phyloP scores from a whole-genome alignment of 2,113 vertebrate genomes.

The Hiodon tergisus region DNA sequence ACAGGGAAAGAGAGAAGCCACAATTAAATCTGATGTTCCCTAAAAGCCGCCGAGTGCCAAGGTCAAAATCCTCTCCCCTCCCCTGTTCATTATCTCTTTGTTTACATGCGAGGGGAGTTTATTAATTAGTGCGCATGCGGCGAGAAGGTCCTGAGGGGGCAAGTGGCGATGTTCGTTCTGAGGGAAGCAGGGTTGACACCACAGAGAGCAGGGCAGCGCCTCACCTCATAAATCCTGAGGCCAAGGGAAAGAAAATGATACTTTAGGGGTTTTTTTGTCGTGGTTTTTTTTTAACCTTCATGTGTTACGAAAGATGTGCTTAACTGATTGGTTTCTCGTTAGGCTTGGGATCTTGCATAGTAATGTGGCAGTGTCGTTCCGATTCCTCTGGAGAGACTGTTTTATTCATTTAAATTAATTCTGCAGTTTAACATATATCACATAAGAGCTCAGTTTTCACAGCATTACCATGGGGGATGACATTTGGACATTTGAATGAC shows the following conservation, averaged over 20 bases:
- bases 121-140: not conserved
- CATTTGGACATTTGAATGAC: not conserved
- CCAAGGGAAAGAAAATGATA: constrained; percentile 10
- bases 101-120: not conserved
- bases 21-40: too few species aligned
- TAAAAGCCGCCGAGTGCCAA: not conserved
- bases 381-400: not conserved
- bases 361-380: too few species aligned
- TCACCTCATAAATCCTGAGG: constrained; percentile 3
- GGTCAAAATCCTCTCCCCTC: not conserved
- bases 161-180: constrained; percentile 6
- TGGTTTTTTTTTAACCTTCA: constrained; percentile 6
- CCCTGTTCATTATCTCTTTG: not conserved
- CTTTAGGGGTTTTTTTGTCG: too few species aligned
- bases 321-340: constrained; percentile 20
- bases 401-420: too few species aligned
- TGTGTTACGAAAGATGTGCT: not conserved
- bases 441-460: not conserved
- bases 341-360: not conserved
- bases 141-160: not conserved
- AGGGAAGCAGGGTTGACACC: not conserved
- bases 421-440: too few species aligned
- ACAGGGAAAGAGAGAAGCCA: not conserved
- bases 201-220: not conserved
- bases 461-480: not conserved